These are phyloP conservation scores for Zaprionus bogoriensis DNA, from an alignment of 2,888 invertebrate species.

Conservation along the genomic window DNA sequence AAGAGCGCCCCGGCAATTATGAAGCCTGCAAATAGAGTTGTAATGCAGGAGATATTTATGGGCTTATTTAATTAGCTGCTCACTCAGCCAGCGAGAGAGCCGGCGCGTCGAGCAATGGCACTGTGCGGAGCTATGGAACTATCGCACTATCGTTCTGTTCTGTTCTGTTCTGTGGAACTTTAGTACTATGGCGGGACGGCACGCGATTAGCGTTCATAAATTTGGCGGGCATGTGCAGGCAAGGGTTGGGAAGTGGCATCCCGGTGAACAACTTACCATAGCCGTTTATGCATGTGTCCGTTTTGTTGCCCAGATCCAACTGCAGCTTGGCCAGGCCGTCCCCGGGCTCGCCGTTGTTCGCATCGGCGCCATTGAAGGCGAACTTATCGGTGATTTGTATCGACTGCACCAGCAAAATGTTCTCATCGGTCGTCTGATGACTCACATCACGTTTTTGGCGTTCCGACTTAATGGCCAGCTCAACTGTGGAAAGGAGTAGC, in stretches of 20 bases:
- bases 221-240: constrained; percentile 20
- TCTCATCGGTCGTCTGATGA: constrained; percentile 86
- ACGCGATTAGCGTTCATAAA: constrained; percentile 68
- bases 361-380: constrained; percentile 88
- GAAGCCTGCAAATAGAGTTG: constrained; percentile 85
- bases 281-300: constrained; percentile 82
- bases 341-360: constrained; percentile 58
- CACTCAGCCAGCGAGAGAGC: constrained; percentile 52
- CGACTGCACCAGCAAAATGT: constrained; percentile 94
- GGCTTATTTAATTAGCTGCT: constrained; percentile 71
- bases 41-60: constrained; percentile 65
- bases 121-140: not conserved
- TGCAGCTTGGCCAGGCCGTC: constrained; percentile 88
- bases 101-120: not conserved
- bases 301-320: constrained; percentile 85
- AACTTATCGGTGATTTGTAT: constrained; percentile 97
- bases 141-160: too few species aligned
- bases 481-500: constrained; percentile 49
- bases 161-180: constrained; percentile 16
- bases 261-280: constrained; percentile 79
- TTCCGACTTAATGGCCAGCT: constrained; percentile 70
- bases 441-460: constrained; percentile 82
- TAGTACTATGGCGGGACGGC: constrained; percentile 41
- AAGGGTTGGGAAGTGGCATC: constrained; percentile 4
- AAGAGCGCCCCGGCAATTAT: constrained; percentile 94